Evolutionary conservation across 2,888 invertebrate genomes (phyloP), one percentile per base, ranked within the genome.

Genomic region (Bruchidius siliquastri): DNA sequence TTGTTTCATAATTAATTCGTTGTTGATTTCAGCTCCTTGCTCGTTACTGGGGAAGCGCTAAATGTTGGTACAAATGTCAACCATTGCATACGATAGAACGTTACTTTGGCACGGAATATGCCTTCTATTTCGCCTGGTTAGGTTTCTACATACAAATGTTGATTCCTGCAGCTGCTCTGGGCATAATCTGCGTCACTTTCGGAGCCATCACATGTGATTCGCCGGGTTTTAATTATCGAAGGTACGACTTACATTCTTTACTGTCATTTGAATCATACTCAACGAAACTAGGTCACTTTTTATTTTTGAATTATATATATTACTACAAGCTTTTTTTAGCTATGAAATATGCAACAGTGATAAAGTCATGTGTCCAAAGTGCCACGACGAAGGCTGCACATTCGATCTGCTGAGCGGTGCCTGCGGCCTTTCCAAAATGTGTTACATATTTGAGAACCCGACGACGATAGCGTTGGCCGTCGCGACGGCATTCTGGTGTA

Each of bases 51-150:
- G 90, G 90, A 6, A 86, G 86, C 71, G 86, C 87, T n/a, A 81
- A 83, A 26, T 86, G 86, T 73, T 88, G 88, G 85, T 89, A 88
- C 82, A 91, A 90, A 83, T 86, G 87, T 70, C 92, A 92, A 82
- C 92, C 92, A 0, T 80, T 91, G 13, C 88, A 90, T 81, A 83
- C 90, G 68, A 87, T 92, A 32, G 86, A 89, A 75, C 86, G 88
- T 77, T 90, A 90, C 81, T 89, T 88, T 80, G 90, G 90, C 6
- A 87, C 89, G 66, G 88, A 90, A 83, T 85, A 89, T 49, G 89
- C 87, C 0, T 85, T 90, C 73, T 90, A 90, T 79, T 90, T 90
- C 80, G 88, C 89, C 13, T 90, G 89, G 87, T 81, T 89, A 22
- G 89, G 88, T 20, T 89, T 88, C 80, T 90, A 89, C 80, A 88